Base-by-base conservation (phyloP, 2,797 vertebrate species). In the Cryptoprocta ferox region DNA sequence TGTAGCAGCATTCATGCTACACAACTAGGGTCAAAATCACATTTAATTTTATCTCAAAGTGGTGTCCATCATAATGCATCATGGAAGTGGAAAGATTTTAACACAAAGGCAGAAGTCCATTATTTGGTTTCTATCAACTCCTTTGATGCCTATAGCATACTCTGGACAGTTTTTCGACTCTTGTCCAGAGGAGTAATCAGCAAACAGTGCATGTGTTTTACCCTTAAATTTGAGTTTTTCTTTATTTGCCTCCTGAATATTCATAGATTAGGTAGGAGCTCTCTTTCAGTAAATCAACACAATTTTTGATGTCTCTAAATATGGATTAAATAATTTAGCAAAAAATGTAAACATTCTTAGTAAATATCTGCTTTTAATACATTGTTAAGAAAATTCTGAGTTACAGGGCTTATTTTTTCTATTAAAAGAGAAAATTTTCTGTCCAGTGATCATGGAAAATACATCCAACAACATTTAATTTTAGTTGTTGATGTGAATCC, bases 11-110 rank as follows among this genome's bases (percentile, higher is more conserved):
- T 39, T 87, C 16, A 12, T 73, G 30, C 37, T 83, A 53, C 56
- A 93, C 13, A 80, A 53, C 15, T 79, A 66, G 61, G 56, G n/a
- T 79, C 86, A 86, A 88, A 92, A 85, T 93, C 70, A n/a, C 24
- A 63, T 78, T 91, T 91, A 91, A 89, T 93, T 94, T 91, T 73
- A 18, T 86, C 61, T 94, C n/a, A 71, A 78, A 85, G 42, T 90
- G 4, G 19, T 63, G 5, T 79, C 68, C 63, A 12, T 3, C 14
- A 70, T 65, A 80, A 32, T 65, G 11, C 19, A 53, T 50, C 35
- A 88, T 13, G 73, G 42, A 7, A 86, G 21, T 28, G 37, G 30
- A 83, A 92, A 92, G 53, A 81, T 12, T 92, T 50, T 19, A 50
- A 83, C 19, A 80, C 19, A 79, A 75, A 93, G 70, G 30, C 90